A percentile compares a stretch with the other conserved stretches of the same genome.
Evolutionary conservation across 2,888 invertebrate genomes (phyloP).

Genomic region (Pomacea canaliculata): DNA sequence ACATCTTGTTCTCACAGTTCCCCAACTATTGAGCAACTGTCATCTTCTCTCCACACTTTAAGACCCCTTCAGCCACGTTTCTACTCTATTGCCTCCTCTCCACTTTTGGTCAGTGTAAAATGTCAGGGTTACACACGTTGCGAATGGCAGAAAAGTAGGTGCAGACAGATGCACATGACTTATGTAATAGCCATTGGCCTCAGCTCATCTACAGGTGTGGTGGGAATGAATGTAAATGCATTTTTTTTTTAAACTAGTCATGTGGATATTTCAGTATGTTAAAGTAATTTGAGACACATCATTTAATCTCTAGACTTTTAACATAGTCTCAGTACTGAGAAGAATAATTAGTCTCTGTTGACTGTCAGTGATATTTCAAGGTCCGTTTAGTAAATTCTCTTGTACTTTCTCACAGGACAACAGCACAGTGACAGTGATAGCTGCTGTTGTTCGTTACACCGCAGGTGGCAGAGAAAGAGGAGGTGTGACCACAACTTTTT

Average conservation of each 20-base stretch:
- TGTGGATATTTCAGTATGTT: too few species aligned
- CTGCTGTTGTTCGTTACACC: conserved; percentile 48
- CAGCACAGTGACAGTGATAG: conserved; percentile 47
- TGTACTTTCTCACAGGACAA: conserved; percentile 32
- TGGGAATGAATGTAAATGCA: too few species aligned
- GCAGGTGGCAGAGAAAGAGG: conserved; percentile 27
- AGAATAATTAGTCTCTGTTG: too few species aligned
- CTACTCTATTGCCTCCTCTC: conserved; percentile 59
- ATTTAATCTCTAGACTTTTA: too few species aligned
- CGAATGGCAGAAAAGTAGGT: neutral
- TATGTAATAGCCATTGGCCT: too few species aligned
- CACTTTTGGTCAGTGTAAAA: conserved; percentile 37
- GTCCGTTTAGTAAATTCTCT: neutral
- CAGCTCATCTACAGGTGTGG: too few species aligned
- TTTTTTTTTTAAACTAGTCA: too few species aligned
- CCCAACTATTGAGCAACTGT: conserved; percentile 24
- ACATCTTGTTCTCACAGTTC: neutral
- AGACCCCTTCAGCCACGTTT: conserved; percentile 54
- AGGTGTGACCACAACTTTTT: conserved; percentile 50
- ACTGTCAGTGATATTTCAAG: too few species aligned
- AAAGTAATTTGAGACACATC: too few species aligned
- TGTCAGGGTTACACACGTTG: neutral
- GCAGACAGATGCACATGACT: neutral
- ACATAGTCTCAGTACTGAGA: too few species aligned
- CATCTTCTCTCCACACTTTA: conserved; percentile 38